phyloP scores from a whole-genome alignment of 2,113 vertebrate genomes.

The Petrocephalus microphthalmus region DNA sequence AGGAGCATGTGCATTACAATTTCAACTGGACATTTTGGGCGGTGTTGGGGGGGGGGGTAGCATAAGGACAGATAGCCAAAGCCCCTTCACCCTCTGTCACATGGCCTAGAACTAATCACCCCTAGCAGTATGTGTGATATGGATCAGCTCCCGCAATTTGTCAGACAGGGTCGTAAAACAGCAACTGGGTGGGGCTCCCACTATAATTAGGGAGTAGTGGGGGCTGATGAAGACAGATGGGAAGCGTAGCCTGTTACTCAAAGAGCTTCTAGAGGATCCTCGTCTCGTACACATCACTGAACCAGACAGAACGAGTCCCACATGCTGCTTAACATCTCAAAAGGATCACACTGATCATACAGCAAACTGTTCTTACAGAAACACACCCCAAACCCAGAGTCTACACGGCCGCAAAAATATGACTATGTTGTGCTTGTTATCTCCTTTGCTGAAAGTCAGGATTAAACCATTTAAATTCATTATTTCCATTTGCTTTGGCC shows the following conservation, averaged over 20 bases:
- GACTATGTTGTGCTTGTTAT: neutral
- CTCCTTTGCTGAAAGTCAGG: neutral
- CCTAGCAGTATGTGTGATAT: slow-evolving; percentile 38
- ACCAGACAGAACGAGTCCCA: neutral
- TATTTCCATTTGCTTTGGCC: neutral
- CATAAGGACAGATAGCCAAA: slow-evolving; percentile 30
- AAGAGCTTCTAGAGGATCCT: neutral
- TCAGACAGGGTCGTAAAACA: slow-evolving; percentile 51
- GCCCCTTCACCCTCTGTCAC: neutral
- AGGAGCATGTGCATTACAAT: neutral
- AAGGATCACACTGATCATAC: neutral
- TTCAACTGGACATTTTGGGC: neutral
- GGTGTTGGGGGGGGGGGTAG: neutral
- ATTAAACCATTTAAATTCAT: neutral
- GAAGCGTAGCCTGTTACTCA: neutral
- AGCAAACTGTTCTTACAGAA: neutral
- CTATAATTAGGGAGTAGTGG: slow-evolving; percentile 26
- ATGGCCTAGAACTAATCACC: slow-evolving; percentile 54
- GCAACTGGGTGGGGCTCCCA: slow-evolving; percentile 5
- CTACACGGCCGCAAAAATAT: neutral
- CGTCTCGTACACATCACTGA: neutral
- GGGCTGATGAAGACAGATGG: slow-evolving; percentile 38
- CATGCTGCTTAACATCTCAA: neutral
- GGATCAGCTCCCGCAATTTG: slow-evolving; percentile 61
- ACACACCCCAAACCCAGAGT: neutral